Percentiles rank a stretch among this genome's conserved stretches.
Evolutionary conservation across 2,888 invertebrate species (phyloP).

Genomic region (Aphrophora alni): DNA sequence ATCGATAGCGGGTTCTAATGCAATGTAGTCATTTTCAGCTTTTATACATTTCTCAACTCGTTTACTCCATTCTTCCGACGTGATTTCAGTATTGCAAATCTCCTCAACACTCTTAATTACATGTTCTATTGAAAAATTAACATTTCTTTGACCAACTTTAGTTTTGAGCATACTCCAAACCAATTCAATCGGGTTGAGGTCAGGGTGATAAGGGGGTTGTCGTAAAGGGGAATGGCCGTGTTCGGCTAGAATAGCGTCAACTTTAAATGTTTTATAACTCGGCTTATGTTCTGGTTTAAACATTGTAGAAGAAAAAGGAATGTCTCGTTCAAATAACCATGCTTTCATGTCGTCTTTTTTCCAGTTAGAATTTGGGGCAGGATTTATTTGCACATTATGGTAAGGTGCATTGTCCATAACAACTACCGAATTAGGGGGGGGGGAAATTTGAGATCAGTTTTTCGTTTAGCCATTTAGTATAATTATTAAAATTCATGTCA

Average conservation of each 20-base stretch:
- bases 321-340: neutral
- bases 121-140: too few relatives aligned
- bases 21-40: too few relatives aligned
- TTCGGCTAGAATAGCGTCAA: neutral
- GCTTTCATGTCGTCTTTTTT: neutral
- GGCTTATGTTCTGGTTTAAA: constrained; percentile 2
- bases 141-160: too few relatives aligned
- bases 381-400: constrained; percentile 15
- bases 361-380: neutral
- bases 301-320: neutral
- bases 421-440: neutral
- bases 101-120: too few relatives aligned
- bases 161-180: too few relatives aligned
- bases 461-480: neutral
- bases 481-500: neutral
- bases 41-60: too few relatives aligned
- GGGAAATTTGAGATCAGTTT: neutral
- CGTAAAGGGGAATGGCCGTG: constrained; percentile 1
- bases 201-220: too few relatives aligned
- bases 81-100: too few relatives aligned
- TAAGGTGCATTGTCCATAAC: constrained; percentile 19
- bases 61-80: too few relatives aligned
- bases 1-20: too few relatives aligned
- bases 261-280: neutral
- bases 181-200: too few relatives aligned